phyloP scores from a whole-genome alignment of 30 jellyfish, hydroid and myxozoan species.

The Euphysa ruthae region DNA sequence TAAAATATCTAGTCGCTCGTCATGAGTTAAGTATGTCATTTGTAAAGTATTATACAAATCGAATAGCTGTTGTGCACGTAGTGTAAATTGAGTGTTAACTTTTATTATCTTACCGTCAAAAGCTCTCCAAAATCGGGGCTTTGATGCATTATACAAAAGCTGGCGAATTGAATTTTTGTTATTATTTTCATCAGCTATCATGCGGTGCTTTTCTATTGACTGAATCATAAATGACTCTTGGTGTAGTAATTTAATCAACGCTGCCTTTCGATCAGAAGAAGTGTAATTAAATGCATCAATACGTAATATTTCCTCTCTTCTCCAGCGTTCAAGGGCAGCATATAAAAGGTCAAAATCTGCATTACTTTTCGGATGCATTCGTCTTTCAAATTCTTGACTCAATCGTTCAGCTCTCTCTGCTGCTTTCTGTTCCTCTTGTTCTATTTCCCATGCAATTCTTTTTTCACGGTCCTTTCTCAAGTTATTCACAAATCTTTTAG shows the following conservation, averaged over 20 bases:
- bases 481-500: slow-evolving; percentile 54
- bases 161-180: not conserved
- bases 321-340: slow-evolving; percentile 97
- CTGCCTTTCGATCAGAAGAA: slow-evolving; percentile 92
- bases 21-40: slow-evolving; percentile 67
- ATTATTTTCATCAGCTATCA: slow-evolving; percentile 65
- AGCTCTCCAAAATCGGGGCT: slow-evolving; percentile 71
- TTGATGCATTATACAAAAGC: slow-evolving; percentile 57
- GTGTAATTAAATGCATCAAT: slow-evolving; percentile 56
- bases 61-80: slow-evolving; percentile 71
- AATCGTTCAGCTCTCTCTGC: slow-evolving; percentile 70
- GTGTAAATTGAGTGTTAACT: slow-evolving; percentile 71
- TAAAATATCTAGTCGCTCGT: slow-evolving; percentile 84
- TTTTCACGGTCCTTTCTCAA: slow-evolving; percentile 48
- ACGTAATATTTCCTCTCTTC: slow-evolving; percentile 75
- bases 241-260: slow-evolving; percentile 63
- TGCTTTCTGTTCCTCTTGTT: slow-evolving; percentile 19
- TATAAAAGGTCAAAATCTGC: slow-evolving; percentile 84
- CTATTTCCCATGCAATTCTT: slow-evolving; percentile 79
- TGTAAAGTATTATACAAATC: slow-evolving; percentile 86
- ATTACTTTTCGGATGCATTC: slow-evolving; percentile 87
- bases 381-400: slow-evolving; percentile 64
- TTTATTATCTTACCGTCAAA: slow-evolving; percentile 70
- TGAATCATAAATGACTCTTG: slow-evolving; percentile 84
- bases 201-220: slow-evolving; percentile 74